Evolutionary conservation across 2,888 invertebrate species (phyloP).

Genomic region (Eupithecia subumbrata): DNA sequence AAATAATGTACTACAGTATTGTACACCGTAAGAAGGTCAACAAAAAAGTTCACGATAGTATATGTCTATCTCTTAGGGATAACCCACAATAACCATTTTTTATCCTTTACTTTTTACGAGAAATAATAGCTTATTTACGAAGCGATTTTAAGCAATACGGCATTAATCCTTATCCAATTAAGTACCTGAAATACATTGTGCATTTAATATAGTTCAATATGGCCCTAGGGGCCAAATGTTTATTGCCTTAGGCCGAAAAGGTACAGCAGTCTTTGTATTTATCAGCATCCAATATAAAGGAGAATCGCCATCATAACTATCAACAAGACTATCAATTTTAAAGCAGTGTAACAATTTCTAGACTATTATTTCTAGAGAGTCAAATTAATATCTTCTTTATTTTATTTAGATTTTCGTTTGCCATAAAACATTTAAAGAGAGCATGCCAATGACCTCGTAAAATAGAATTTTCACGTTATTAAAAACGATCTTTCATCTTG

Average conservation of each 20-base stretch:
- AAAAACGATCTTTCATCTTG: constrained; percentile 27
- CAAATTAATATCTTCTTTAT: constrained; percentile 12
- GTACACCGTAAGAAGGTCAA: too few species aligned
- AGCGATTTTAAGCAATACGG: too few species aligned
- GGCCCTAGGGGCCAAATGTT: not conserved
- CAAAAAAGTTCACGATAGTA: too few species aligned
- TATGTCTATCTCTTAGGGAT: too few species aligned
- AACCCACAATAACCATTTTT: too few species aligned
- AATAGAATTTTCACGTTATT: constrained; percentile 19
- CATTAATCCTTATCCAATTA: too few species aligned
- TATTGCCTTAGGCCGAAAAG: not conserved
- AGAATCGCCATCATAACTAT: not conserved
- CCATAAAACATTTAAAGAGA: constrained; percentile 16
- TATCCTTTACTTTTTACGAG: too few species aligned
- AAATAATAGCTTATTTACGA: too few species aligned
- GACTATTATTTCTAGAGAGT: too few species aligned
- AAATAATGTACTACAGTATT: too few species aligned
- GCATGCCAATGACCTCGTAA: constrained; percentile 6
- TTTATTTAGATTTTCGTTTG: constrained; percentile 16
- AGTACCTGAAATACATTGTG: too few species aligned
- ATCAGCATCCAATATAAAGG: not conserved
- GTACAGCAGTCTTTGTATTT: not conserved
- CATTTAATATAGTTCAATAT: too few species aligned
- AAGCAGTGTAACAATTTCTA: not conserved
- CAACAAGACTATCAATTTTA: constrained; percentile 15